phyloP scores from a whole-genome alignment of 2,888 invertebrate species.

The Oscheius sp. region DNA sequence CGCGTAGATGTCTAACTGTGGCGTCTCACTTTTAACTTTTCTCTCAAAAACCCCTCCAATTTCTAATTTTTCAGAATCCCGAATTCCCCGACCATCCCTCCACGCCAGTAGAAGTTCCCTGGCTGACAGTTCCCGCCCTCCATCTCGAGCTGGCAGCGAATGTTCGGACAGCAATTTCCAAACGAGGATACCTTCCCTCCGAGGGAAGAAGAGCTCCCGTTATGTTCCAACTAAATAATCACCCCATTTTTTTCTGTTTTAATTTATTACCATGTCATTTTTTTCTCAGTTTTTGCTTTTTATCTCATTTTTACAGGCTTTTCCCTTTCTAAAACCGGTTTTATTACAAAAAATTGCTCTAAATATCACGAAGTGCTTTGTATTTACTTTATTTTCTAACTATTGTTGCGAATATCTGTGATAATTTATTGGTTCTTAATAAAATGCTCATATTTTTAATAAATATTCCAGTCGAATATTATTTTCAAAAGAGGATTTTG shows the following conservation, averaged over 20 bases:
- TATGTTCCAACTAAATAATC: conserved; percentile 28
- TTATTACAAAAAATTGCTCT: too few relatives aligned
- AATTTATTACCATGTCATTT: too few relatives aligned
- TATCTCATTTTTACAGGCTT: not conserved
- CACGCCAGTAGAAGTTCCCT: conserved; percentile 41
- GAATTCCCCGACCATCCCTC: conserved; percentile 27
- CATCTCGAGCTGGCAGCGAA: conserved; percentile 57
- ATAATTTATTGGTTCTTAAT: not conserved
- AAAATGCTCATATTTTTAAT: too few relatives aligned
- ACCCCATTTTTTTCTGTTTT: not conserved
- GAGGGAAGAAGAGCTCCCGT: conserved; percentile 51
- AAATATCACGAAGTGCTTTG: not conserved
- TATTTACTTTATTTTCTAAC: not conserved
- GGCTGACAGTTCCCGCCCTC: conserved; percentile 47
- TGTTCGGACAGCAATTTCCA: conserved; percentile 49
- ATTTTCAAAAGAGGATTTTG: too few relatives aligned
- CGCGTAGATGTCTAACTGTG: too few relatives aligned
- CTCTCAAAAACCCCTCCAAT: too few relatives aligned
- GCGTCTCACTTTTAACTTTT: too few relatives aligned
- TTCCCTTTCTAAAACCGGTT: not conserved
- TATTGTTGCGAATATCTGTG: not conserved
- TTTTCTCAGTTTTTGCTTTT: not conserved
- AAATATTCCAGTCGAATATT: too few relatives aligned
- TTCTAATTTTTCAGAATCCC: conserved; percentile 12
- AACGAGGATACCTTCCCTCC: conserved; percentile 67